Conservation (phyloP, 2,888 invertebrate species). For the Dasysyrphus tricinctus region DNA sequence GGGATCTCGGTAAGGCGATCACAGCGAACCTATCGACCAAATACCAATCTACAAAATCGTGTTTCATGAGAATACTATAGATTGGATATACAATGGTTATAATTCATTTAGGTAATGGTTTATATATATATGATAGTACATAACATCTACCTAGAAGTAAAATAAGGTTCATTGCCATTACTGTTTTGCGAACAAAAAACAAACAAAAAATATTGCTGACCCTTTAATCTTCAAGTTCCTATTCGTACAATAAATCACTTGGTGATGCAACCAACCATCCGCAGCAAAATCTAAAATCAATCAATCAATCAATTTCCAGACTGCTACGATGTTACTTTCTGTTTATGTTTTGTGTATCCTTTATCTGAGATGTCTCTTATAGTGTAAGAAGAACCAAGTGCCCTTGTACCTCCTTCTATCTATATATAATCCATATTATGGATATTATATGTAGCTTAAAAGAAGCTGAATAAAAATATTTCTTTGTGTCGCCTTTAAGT, state of each 20-base stretch:
- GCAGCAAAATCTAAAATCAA: slow-evolving; percentile 10
- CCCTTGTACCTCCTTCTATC: neutral
- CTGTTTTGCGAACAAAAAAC: neutral
- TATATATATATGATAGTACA: no score
- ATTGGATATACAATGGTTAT: no score
- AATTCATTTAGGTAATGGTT: no score
- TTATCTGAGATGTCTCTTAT: neutral
- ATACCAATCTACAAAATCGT: no score
- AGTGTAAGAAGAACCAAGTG: neutral
- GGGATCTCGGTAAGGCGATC: no score
- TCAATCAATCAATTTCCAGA: slow-evolving; percentile 29
- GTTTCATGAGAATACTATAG: no score
- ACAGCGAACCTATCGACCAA: no score
- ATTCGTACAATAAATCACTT: slow-evolving; percentile 21
- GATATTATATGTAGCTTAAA: slow-evolving; percentile 12
- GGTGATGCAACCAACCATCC: slow-evolving; percentile 26
- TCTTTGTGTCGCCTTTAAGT: neutral
- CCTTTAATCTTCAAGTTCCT: neutral
- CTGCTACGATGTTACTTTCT: neutral
- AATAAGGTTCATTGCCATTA: neutral
- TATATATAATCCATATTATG: slow-evolving; percentile 17
- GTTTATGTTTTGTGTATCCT: slow-evolving; percentile 3
- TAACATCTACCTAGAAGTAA: no score
- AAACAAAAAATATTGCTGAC: neutral
- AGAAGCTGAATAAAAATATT: slow-evolving; percentile 7